These are phyloP conservation scores for Cryptus viduatorius DNA, from an alignment of 2,888 invertebrate species.

Conservation along the genomic window DNA sequence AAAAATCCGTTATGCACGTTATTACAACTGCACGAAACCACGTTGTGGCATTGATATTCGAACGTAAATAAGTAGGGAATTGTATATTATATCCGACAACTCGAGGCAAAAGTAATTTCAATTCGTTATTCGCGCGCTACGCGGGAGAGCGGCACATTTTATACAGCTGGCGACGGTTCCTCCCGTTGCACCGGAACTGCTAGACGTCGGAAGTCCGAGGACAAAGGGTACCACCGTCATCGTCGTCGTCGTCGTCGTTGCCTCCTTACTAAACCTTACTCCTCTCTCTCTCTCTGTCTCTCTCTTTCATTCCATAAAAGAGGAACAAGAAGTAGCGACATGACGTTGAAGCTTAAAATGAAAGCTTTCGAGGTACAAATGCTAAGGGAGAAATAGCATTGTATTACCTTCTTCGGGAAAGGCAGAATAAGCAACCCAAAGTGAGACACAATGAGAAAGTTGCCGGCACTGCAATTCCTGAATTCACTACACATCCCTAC, in stretches of 20 bases:
- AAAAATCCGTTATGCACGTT: neutral
- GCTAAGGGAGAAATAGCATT: constrained; percentile 49
- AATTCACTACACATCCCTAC: constrained; percentile 4
- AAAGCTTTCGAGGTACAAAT: constrained; percentile 61
- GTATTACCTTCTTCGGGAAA: constrained; percentile 36
- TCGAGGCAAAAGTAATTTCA: constrained; percentile 37
- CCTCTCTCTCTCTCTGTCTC: constrained; percentile 29
- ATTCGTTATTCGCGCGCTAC: constrained; percentile 30
- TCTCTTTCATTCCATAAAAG: constrained; percentile 20
- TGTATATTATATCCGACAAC: constrained; percentile 20
- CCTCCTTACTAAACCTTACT: constrained; percentile 32
- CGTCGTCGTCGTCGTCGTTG: constrained; percentile 42
- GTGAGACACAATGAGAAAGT: constrained; percentile 46
- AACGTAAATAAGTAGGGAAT: neutral
- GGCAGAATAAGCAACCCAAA: constrained; percentile 35
- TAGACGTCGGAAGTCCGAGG: constrained; percentile 63
- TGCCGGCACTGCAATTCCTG: constrained; percentile 23
- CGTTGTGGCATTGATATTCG: neutral
- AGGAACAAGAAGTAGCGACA: constrained; percentile 44
- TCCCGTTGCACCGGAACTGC: constrained; percentile 49
- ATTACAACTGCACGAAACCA: neutral
- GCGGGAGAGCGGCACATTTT: constrained; percentile 13
- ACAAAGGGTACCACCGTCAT: constrained; percentile 55
- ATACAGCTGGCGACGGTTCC: constrained; percentile 13
- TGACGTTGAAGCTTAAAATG: constrained; percentile 61